Percentiles rank a stretch among this genome's conserved stretches.
Evolutionary conservation across 2,113 vertebrate genomes (phyloP).

Genomic region (Australoheros scitulus): DNA sequence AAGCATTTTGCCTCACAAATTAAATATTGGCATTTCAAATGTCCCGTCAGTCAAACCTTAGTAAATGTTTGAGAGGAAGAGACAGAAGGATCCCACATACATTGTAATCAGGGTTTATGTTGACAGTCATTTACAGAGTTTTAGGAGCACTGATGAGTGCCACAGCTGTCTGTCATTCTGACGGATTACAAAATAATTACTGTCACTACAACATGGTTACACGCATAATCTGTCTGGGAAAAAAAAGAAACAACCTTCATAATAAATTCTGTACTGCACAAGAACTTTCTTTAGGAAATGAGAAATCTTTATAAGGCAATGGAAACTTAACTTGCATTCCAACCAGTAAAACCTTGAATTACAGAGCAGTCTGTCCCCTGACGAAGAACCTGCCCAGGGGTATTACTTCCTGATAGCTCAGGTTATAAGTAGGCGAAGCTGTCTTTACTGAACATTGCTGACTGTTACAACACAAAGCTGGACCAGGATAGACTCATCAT

Average conservation of each 20-base stretch:
- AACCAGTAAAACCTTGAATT: background rate
- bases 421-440: background rate
- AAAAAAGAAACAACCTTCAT: background rate
- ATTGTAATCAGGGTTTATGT: constrained; percentile 17
- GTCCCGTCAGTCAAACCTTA: constrained; percentile 16
- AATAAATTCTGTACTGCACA: background rate
- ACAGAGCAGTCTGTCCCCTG: background rate
- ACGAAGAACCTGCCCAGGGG: background rate
- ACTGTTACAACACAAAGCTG: background rate
- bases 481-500: too few relatives aligned
- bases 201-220: constrained; percentile 2
- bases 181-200: constrained; percentile 57
- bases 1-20: constrained; percentile 1
- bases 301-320: background rate
- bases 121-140: constrained; percentile 25
- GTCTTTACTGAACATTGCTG: background rate
- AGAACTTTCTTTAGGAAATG: background rate
- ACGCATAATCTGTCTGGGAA: constrained; percentile 7
- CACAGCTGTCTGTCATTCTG: constrained; percentile 44
- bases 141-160: constrained; percentile 19
- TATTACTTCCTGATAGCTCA: background rate
- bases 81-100: constrained; percentile 26
- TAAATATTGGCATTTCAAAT: constrained; percentile 22
- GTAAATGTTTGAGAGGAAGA: background rate
- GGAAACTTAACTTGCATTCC: background rate